Conservation (phyloP, 1,140 invertebrate species). For the Listronotus bonariensis region DNA sequence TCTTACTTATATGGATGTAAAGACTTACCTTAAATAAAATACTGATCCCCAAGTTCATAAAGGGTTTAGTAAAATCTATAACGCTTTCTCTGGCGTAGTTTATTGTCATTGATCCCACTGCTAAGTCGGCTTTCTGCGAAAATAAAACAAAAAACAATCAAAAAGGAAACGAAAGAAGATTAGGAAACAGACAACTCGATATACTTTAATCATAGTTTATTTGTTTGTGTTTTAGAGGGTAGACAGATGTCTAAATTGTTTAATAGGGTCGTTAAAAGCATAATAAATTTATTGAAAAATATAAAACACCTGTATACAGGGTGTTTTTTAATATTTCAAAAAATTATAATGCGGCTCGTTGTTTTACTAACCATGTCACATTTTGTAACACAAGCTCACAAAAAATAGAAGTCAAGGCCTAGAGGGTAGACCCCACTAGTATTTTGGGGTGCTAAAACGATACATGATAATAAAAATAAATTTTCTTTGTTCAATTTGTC, state of each 20-base stretch:
- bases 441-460: too few species aligned
- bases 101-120: conserved; percentile 92
- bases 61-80: conserved; percentile 95
- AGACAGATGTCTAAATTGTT: background rate
- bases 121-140: conserved; percentile 85
- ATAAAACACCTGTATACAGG: too few species aligned
- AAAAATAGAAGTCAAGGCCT: too few species aligned
- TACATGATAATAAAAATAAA: too few species aligned
- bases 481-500: too few species aligned
- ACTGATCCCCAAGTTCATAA: conserved; percentile 89
- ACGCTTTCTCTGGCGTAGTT: conserved; percentile 91
- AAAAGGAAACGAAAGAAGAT: background rate
- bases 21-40: conserved; percentile 79
- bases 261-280: background rate
- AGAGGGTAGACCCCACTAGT: too few species aligned
- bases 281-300: background rate
- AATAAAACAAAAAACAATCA: conserved; percentile 26
- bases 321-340: too few species aligned
- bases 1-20: too few species aligned
- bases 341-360: too few species aligned
- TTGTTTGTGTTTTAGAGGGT: background rate
- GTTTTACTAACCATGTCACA: too few species aligned
- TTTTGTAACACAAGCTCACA: too few species aligned
- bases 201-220: conserved; percentile 10
- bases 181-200: conserved; percentile 6